Percentiles rank a stretch among this genome's conserved stretches.
Evolutionary conservation across 2,113 vertebrate genomes (phyloP).

Genomic region (Sander vitreus): DNA sequence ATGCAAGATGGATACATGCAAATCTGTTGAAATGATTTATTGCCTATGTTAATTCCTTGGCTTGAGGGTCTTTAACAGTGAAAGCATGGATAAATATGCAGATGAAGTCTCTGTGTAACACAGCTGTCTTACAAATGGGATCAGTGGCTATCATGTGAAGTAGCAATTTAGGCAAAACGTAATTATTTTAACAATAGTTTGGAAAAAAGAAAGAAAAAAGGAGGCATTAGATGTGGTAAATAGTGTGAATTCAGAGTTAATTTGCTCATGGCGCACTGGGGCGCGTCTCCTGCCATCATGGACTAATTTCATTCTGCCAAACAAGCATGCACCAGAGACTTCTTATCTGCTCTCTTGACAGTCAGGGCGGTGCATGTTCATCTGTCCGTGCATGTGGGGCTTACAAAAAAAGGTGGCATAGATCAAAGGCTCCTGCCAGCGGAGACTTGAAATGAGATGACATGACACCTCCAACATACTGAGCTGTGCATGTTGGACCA

Average conservation of each 20-base stretch:
- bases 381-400: constrained; percentile 61
- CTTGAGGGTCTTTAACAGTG: constrained; percentile 18
- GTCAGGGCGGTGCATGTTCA: constrained; percentile 31
- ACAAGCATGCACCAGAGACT: constrained; percentile 47
- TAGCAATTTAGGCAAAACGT: neutral
- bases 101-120: neutral
- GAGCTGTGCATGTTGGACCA: constrained; percentile 49
- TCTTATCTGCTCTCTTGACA: constrained; percentile 52
- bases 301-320: constrained; percentile 55
- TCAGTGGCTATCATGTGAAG: neutral
- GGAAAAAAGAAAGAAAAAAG: neutral
- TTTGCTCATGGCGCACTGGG: constrained; percentile 32
- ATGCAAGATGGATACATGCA: constrained; percentile 41
- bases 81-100: neutral
- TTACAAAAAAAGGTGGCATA: constrained; percentile 46
- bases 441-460: constrained; percentile 50
- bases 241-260: constrained; percentile 33
- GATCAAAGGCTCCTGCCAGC: constrained; percentile 74
- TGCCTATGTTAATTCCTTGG: constrained; percentile 9
- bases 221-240: constrained; percentile 5
- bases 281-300: constrained; percentile 24
- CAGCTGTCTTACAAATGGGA: neutral
- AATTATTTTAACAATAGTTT: constrained; percentile 6
- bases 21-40: constrained; percentile 42
- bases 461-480: constrained; percentile 60